A percentile compares a stretch with the other conserved stretches of the same genome.
These are phyloP conservation scores for Andrena camellia DNA, from an alignment of 2,888 invertebrate genomes.

Conservation along the genomic window DNA sequence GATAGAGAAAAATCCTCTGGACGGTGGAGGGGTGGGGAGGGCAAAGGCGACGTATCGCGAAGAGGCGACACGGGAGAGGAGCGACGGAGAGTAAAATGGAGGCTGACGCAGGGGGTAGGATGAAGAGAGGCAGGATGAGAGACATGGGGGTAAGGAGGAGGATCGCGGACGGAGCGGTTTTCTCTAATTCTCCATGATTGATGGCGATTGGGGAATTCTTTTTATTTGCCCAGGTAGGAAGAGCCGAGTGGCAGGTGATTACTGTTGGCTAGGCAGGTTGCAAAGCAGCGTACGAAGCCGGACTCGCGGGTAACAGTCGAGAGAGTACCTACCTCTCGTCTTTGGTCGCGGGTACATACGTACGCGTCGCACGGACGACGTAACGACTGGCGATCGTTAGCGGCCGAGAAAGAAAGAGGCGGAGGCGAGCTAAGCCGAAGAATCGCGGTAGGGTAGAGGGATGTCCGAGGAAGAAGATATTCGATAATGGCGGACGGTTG, in stretches of 20 bases:
- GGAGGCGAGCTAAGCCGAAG: slow-evolving; percentile 27
- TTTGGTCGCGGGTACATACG: slow-evolving; percentile 2
- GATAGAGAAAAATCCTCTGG: not conserved
- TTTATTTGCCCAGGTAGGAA: slow-evolving; percentile 63
- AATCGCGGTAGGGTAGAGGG: slow-evolving; percentile 14
- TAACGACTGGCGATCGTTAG: slow-evolving; percentile 59
- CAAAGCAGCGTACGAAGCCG: slow-evolving; percentile 44
- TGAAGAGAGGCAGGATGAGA: slow-evolving; percentile 10
- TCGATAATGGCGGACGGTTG: slow-evolving; percentile 72
- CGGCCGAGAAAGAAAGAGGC: slow-evolving; percentile 39
- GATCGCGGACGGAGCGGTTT: slow-evolving; percentile 65
- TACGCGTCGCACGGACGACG: slow-evolving; percentile 11
- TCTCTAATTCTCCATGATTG: slow-evolving; percentile 81
- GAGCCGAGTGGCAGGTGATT: slow-evolving; percentile 77
- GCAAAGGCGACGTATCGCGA: slow-evolving; percentile 38
- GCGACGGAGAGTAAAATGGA: not conserved
- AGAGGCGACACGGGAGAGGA: slow-evolving; percentile 13
- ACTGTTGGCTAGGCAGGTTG: slow-evolving; percentile 68
- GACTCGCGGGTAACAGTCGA: slow-evolving; percentile 33
- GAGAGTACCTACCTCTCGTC: slow-evolving; percentile 16
- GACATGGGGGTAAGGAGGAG: not conserved
- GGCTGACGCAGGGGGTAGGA: slow-evolving; percentile 5
- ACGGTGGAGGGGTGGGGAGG: not conserved
- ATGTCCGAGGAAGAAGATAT: slow-evolving; percentile 60
- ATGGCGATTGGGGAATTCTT: slow-evolving; percentile 78